These are phyloP conservation scores for Enteromius argenteus DNA, from an alignment of 2,797 vertebrate species.

Conservation along the genomic window DNA sequence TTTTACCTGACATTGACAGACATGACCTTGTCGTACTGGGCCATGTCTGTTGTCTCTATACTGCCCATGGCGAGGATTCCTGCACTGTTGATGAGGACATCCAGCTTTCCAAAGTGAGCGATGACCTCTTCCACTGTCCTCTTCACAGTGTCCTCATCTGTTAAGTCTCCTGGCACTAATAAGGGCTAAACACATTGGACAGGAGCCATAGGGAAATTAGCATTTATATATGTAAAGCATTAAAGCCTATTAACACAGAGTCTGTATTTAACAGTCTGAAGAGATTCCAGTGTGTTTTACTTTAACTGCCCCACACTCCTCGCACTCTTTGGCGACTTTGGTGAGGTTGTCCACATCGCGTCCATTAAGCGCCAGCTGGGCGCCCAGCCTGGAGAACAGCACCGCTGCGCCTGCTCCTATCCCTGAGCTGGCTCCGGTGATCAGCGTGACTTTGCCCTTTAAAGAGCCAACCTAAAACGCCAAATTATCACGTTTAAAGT, in stretches of 20 bases:
- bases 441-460: constrained; percentile 79
- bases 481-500: background rate
- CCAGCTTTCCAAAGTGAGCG: constrained; percentile 78
- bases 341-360: constrained; percentile 79
- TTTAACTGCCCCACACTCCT: constrained; percentile 68
- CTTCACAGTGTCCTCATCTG: constrained; percentile 77
- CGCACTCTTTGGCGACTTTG: constrained; percentile 73
- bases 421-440: constrained; percentile 85
- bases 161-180: constrained; percentile 82
- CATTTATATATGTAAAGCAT: background rate
- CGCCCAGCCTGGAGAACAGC: constrained; percentile 82
- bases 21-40: constrained; percentile 84
- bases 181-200: constrained; percentile 72
- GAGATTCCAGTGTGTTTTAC: constrained; percentile 58
- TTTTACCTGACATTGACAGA: constrained; percentile 83
- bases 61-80: constrained; percentile 82
- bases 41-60: constrained; percentile 79
- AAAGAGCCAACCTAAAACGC: constrained; percentile 75
- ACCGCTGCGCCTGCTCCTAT: constrained; percentile 81
- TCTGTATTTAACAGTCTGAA: background rate
- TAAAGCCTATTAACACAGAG: too few species aligned
- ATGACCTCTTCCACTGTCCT: constrained; percentile 77
- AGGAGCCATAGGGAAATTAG: background rate
- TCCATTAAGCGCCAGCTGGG: constrained; percentile 80
- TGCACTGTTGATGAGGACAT: constrained; percentile 83